Evolutionary conservation across 2,888 invertebrate species (phyloP).

Genomic region (Proisotoma minuta): DNA sequence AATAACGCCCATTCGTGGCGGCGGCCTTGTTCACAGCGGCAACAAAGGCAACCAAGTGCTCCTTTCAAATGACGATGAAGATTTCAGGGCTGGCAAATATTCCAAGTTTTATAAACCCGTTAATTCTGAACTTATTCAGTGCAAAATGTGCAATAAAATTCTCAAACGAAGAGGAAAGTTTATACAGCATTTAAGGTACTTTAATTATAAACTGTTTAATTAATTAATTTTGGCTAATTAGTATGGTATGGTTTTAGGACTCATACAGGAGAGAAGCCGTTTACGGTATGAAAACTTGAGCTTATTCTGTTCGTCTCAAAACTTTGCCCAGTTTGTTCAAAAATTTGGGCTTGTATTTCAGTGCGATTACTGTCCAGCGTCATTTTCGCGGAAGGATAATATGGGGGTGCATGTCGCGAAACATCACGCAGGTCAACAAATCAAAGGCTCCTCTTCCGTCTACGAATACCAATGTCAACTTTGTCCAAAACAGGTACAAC

Average conservation of each 20-base stretch:
- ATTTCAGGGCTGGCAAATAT: slow-evolving; percentile 6
- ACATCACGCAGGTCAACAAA: slow-evolving; percentile 5
- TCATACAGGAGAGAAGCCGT: slow-evolving; percentile 7
- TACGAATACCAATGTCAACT: slow-evolving; percentile 1
- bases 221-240: too few species aligned
- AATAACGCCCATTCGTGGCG: neutral
- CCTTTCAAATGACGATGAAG: neutral
- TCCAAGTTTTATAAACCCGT: slow-evolving; percentile 8
- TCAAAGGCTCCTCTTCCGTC: neutral
- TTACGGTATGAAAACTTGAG: neutral
- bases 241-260: neutral
- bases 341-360: neutral
- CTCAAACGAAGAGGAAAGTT: slow-evolving; percentile 1
- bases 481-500: too few species aligned
- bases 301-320: neutral
- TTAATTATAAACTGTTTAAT: too few species aligned
- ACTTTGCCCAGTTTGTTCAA: neutral
- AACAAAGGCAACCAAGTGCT: neutral
- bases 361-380: slow-evolving; percentile 5
- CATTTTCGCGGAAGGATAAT: slow-evolving; percentile 11
- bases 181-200: too few species aligned
- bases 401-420: neutral
- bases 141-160: slow-evolving; percentile 6
- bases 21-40: too few species aligned
- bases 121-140: slow-evolving; percentile 1